These are phyloP conservation scores for Zygaena filipendulae DNA, from an alignment of 2,888 invertebrate genomes.

Conservation along the genomic window DNA sequence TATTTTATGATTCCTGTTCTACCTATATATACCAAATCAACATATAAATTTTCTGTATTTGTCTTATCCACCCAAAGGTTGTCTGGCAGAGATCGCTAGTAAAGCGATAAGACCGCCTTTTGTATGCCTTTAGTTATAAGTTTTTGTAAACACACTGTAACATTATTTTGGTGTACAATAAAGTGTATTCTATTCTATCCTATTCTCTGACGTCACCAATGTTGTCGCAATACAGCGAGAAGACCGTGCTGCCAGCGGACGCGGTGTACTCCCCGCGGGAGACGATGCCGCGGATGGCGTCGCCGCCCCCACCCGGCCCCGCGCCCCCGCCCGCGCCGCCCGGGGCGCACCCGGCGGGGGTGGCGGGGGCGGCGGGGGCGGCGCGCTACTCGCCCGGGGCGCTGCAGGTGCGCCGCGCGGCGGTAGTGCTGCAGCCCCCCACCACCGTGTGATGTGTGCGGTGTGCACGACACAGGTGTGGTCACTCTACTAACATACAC, in stretches of 20 bases:
- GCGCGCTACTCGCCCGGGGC: constrained; percentile 79
- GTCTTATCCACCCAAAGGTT: too few relatives aligned
- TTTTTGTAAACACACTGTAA: too few relatives aligned
- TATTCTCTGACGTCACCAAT: too few relatives aligned
- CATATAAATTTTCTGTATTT: too few relatives aligned
- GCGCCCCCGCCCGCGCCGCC: constrained; percentile 68
- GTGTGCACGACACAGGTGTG: constrained; percentile 25
- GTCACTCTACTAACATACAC: neutral
- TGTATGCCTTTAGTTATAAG: too few relatives aligned
- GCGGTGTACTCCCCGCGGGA: constrained; percentile 75
- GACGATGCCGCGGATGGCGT: constrained; percentile 26
- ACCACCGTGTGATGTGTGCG: constrained; percentile 31
- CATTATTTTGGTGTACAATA: too few relatives aligned
- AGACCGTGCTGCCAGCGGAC: constrained; percentile 77
- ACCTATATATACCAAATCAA: too few relatives aligned
- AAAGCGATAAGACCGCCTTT: too few relatives aligned
- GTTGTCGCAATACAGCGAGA: constrained; percentile 47
- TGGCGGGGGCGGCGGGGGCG: constrained; percentile 77
- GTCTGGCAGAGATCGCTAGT: too few relatives aligned
- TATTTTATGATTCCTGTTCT: too few relatives aligned
- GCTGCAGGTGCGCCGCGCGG: constrained; percentile 76
- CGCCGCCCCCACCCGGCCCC: constrained; percentile 48
- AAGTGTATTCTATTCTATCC: too few relatives aligned
- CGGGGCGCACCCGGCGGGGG: constrained; percentile 77
- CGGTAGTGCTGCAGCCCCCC: constrained; percentile 89